phyloP scores from a whole-genome alignment of 2,113 vertebrate genomes.

The cattle (Bos taurus) region DNA sequence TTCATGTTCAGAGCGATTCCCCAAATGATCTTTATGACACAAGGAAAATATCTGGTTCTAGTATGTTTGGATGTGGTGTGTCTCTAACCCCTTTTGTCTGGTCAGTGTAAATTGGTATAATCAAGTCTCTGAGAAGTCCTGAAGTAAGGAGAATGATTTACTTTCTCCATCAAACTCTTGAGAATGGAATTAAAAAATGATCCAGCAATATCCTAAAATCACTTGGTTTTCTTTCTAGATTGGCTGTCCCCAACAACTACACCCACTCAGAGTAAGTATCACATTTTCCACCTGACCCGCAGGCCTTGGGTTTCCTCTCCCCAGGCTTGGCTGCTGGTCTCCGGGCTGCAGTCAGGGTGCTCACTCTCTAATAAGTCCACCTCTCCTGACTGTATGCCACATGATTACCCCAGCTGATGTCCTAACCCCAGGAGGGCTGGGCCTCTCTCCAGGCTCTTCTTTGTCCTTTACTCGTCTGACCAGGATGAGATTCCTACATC shows the following conservation, averaged over 20 bases:
- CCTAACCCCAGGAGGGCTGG: not conserved
- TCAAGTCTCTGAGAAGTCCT: not conserved
- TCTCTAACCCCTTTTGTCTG: too few relatives aligned
- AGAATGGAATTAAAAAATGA: not conserved
- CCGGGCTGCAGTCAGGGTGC: fast-evolving
- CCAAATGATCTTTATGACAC: not conserved
- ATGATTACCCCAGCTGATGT: not conserved
- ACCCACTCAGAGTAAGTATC: not conserved
- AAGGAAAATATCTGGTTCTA: fast-evolving
- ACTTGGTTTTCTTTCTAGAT: not conserved
- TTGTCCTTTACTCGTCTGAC: not conserved
- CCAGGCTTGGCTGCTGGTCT: not conserved
- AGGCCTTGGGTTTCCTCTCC: not conserved
- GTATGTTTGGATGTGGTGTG: fast-evolving
- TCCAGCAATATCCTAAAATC: not conserved
- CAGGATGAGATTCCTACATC: fast-evolving
- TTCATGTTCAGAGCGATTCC: not conserved
- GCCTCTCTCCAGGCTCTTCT: not conserved
- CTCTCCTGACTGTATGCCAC: not conserved
- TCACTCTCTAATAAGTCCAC: not conserved
- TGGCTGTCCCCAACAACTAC: fast-evolving
- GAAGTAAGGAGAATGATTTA: not conserved
- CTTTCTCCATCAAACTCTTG: not conserved
- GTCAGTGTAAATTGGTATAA: not conserved
- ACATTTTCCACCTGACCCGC: fast-evolving